Evolutionary conservation across 2,888 invertebrate species (phyloP), one percentile per base, ranked within the genome.

Genomic region (Theodoxus fluviatilis): DNA sequence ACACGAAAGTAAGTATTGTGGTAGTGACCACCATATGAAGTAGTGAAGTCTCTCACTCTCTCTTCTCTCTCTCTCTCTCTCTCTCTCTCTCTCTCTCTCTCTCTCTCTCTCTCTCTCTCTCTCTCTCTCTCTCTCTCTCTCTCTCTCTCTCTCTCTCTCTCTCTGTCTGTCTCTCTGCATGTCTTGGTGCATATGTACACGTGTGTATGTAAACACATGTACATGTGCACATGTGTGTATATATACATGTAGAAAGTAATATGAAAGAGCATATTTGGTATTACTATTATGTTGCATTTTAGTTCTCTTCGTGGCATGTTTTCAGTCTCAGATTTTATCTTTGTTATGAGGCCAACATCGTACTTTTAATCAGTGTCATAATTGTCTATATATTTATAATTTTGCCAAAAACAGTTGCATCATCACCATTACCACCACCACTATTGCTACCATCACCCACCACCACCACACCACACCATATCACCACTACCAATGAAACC

Each of bases 1-100:
- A 74, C 79, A 1, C 78, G 78, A 77, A 81, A 79, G 84, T 85
- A 76, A 77, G 82, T 73, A 40, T 55, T 31, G 28, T 3, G 18
- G 6, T 57, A 33, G 49, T 25, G 43, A 28, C 12, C 18, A 1
- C 31, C 15, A 12, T 15, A 55, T 6, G 6, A 22, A 37, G 57
- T 22, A 67, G 28, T 33, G 7, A 57, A 57, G 25, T 28, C 31
- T 49, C 9, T 9, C 25, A 55, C 55, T 22, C 33, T 15, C 43
- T 15, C 43, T 15, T 15, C 43, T 52, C 52, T 40, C 40, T 40
- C 67, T 49, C 52, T 40, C 67, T 38, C 38, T 47, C 52, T 35
- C 52, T 25, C 9, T 18, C 40, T 15, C 40, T 33, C 28, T 38
- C 38, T 43, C 28, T 65, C 28, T 65, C 3, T 64, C 22, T 33